Evolutionary conservation across 2,113 vertebrate species (phyloP).

Genomic region (Cairina moschata): DNA sequence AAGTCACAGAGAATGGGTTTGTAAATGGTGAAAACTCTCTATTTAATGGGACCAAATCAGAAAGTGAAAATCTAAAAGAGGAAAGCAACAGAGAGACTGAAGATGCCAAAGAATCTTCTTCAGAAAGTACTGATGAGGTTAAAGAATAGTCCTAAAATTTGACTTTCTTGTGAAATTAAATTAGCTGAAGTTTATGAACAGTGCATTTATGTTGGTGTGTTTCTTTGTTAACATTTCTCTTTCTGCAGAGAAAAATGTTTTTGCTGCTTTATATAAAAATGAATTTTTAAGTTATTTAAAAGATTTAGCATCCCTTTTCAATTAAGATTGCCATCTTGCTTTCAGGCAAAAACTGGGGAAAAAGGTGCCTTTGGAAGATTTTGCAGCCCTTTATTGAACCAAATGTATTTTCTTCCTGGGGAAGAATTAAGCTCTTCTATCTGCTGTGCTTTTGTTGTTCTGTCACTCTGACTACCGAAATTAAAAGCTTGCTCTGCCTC

Average conservation of each 20-base stretch:
- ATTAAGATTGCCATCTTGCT: slow-evolving; percentile 83
- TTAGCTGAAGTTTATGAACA: slow-evolving; percentile 66
- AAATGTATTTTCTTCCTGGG: slow-evolving; percentile 66
- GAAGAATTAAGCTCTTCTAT: slow-evolving; percentile 57
- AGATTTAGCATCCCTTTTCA: slow-evolving; percentile 77
- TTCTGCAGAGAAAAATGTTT: slow-evolving; percentile 79
- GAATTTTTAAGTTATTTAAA: slow-evolving; percentile 84
- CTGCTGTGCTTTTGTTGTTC: slow-evolving; percentile 64
- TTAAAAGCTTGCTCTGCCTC: slow-evolving; percentile 49
- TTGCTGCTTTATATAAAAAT: slow-evolving; percentile 84
- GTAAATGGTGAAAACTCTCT: slow-evolving; percentile 83
- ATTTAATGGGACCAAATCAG: slow-evolving; percentile 76
- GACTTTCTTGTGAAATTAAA: slow-evolving; percentile 74
- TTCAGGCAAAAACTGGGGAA: slow-evolving; percentile 51
- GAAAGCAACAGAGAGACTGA: slow-evolving; percentile 76
- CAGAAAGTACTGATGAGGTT: slow-evolving; percentile 68
- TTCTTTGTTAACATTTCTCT: slow-evolving; percentile 78
- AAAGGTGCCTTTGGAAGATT: slow-evolving; percentile 55
- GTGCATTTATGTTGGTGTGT: slow-evolving; percentile 72
- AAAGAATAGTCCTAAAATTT: slow-evolving; percentile 75
- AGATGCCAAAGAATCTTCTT: slow-evolving; percentile 81
- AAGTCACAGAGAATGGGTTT: slow-evolving; percentile 76
- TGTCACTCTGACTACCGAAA: slow-evolving; percentile 48
- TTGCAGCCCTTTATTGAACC: slow-evolving; percentile 56
- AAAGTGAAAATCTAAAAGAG: slow-evolving; percentile 65